Percentiles rank a stretch among this genome's conserved stretches.
These are phyloP conservation scores for Kradibia gibbosae DNA, from an alignment of 1,140 invertebrate species.

Conservation along the genomic window DNA sequence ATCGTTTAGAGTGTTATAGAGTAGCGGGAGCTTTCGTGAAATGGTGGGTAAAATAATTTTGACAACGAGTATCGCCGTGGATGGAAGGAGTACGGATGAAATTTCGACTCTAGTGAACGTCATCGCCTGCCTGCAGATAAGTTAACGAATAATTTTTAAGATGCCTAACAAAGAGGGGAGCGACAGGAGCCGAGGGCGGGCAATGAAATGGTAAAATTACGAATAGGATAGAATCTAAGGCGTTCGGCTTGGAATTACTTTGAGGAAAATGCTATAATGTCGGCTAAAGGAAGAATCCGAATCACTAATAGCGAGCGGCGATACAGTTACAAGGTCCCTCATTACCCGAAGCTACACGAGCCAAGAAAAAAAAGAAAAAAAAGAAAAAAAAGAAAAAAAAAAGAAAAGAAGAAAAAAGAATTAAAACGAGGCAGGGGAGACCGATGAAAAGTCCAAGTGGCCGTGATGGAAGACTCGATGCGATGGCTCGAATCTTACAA, in stretches of 20 bases:
- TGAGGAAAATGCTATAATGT: conserved; percentile 1
- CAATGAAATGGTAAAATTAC: conserved; percentile 13
- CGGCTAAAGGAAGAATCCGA: background rate
- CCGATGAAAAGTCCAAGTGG: conserved; percentile 10
- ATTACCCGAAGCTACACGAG: conserved; percentile 18
- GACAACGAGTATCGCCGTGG: no score
- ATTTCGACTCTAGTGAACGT: no score
- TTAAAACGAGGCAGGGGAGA: conserved; percentile 32
- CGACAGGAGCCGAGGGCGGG: background rate
- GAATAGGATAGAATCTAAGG: background rate
- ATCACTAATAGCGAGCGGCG: background rate
- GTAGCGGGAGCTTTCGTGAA: no score
- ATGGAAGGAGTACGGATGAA: no score
- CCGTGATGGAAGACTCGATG: background rate
- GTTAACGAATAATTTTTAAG: background rate
- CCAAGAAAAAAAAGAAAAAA: conserved; percentile 24
- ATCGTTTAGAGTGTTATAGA: no score
- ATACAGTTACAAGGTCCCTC: conserved; percentile 31
- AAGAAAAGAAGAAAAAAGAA: conserved; percentile 13
- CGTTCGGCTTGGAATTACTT: background rate
- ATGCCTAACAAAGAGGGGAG: background rate
- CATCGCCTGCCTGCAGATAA: no score
- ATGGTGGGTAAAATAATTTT: no score
- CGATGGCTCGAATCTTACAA: no score
- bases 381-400: conserved; percentile 13